Base-by-base conservation (phyloP, 2,888 invertebrate genomes). In the Drosophila atripex region DNA sequence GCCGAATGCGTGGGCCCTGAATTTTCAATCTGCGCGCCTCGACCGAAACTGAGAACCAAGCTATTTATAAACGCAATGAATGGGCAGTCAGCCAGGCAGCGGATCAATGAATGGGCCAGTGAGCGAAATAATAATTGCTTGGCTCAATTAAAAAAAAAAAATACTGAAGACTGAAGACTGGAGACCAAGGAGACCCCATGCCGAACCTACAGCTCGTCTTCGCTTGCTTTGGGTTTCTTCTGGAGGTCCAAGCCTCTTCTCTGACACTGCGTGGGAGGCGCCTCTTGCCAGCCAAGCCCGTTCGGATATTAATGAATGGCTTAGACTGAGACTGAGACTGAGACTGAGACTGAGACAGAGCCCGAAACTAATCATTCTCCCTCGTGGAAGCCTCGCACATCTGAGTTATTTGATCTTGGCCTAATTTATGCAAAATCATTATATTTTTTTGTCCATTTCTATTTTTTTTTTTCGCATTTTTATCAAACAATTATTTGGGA, bases 111-210 rank as follows among this genome's bases (percentile, higher is more conserved):
- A 58, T 78, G 78, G 70, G 73, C 49, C 41, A 73, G 73, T 41
- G 46, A 64, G 59, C 57, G 63, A 82, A 86, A 86, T 87, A 83
- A 88, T 88, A 89, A 89, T 89, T 89, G 86, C 77, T 77, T 80
- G 75, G 77, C 80, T 84, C 83, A 86, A 83, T 84, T 86, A 84
- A 83, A 83, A 74, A 43, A 18, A 30, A 49, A 3, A 21, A 11
- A 16, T 4, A 23, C 21, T 23, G 21, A 23, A 21, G 21, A 21
- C 21, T 21, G 21, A 25, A 25, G 25, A 28, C 9, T 9, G 9
- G 18, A 18, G 18, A 18, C 18, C 18, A 18, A 18, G 21, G 18
- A 60, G 63, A 64, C 64, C 64, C 64, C 64, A 61, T 61, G 64
- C 63, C 61, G 64, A 64, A 61, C 51, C 61, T 51, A 51, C 52